Percentiles rank a stretch among this genome's conserved stretches.
Conservation (phyloP, 37 sponge, comb jelly and placozoan species). For the Ianthella basta region DNA sequence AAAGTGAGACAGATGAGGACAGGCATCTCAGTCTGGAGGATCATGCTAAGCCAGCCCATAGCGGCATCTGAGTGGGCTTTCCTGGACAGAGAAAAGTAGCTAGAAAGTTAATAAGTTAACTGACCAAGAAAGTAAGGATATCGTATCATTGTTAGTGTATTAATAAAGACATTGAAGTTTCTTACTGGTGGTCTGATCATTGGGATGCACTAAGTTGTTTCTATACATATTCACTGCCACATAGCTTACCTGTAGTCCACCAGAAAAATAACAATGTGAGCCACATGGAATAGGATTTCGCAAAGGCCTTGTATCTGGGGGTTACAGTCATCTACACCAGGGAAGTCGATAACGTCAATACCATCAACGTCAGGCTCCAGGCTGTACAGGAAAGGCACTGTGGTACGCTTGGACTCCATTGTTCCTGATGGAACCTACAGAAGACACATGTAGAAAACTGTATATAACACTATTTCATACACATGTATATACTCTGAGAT, state of each 20-base stretch:
- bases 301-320: conserved; percentile 7
- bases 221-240: background rate
- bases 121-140: too few relatives aligned
- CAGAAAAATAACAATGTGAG: conserved; percentile 44
- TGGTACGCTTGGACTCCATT: conserved; percentile 38
- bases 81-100: conserved; percentile 18
- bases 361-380: conserved; percentile 33
- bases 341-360: conserved; percentile 56
- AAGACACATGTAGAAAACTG: too few relatives aligned
- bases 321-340: conserved; percentile 56
- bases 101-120: too few relatives aligned
- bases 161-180: too few relatives aligned
- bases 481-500: too few relatives aligned
- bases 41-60: conserved; percentile 46
- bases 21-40: conserved; percentile 37
- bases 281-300: conserved; percentile 11
- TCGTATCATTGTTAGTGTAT: too few relatives aligned
- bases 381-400: conserved; percentile 58
- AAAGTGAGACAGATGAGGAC: conserved; percentile 63
- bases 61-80: conserved; percentile 39
- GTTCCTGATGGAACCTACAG: conserved; percentile 42
- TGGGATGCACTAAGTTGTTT: background rate
- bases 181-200: too few relatives aligned
- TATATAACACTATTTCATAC: too few relatives aligned
- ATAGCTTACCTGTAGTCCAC: conserved; percentile 57